Conservation (phyloP, 2,113 vertebrate species). For the Clarias gariepinus region DNA sequence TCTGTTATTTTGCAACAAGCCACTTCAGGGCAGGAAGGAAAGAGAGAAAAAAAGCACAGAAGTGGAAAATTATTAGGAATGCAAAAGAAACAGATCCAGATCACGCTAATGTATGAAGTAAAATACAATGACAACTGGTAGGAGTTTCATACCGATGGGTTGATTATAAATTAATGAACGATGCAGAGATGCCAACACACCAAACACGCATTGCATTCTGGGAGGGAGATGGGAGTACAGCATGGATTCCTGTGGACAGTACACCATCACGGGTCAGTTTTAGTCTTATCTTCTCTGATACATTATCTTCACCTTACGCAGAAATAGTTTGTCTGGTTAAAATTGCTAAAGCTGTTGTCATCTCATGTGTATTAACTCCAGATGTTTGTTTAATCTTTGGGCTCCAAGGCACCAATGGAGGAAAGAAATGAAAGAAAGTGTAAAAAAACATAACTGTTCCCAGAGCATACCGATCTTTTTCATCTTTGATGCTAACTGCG, state of each 20-base stretch:
- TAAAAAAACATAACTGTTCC: slow-evolving; percentile 37
- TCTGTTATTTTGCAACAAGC: slow-evolving; percentile 9
- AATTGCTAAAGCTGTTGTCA: slow-evolving; percentile 48
- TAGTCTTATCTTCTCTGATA: slow-evolving; percentile 48
- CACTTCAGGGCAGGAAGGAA: slow-evolving; percentile 12
- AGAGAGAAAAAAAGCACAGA: slow-evolving; percentile 53
- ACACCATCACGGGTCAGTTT: slow-evolving; percentile 13
- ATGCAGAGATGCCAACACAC: slow-evolving; percentile 33
- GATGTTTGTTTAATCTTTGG: slow-evolving; percentile 48
- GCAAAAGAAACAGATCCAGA: slow-evolving; percentile 66
- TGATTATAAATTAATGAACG: slow-evolving; percentile 39
- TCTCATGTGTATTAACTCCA: slow-evolving; percentile 51
- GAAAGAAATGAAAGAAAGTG: slow-evolving; percentile 11
- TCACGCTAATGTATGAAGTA: slow-evolving; percentile 60
- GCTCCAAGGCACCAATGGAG: slow-evolving; percentile 14
- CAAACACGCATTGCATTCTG: slow-evolving; percentile 36
- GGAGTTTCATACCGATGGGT: background rate
- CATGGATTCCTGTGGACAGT: slow-evolving; percentile 23
- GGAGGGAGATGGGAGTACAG: slow-evolving; percentile 1
- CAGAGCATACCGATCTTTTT: slow-evolving; percentile 29
- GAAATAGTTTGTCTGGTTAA: slow-evolving; percentile 21
- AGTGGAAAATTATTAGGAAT: slow-evolving; percentile 50
- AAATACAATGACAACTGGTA: slow-evolving; percentile 59
- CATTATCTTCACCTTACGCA: slow-evolving; percentile 34
- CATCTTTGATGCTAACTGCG: slow-evolving; percentile 34